Evolutionary conservation across 2,797 vertebrate genomes (phyloP).

Genomic region (Thaleichthys pacificus): DNA sequence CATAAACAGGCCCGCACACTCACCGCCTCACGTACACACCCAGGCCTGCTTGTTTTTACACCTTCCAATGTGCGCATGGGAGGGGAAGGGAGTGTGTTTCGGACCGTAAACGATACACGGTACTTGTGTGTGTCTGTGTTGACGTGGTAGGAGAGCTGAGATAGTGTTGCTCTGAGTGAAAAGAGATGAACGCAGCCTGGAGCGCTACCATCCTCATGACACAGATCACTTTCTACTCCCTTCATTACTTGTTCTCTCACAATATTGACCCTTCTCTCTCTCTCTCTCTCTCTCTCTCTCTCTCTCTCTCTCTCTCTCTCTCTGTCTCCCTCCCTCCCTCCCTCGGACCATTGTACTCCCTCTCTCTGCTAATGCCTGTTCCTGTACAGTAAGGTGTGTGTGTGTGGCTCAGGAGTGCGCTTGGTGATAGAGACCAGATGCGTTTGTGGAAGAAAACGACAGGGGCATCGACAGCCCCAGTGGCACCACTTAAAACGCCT

Average conservation of each 20-base stretch:
- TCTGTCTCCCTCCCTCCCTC: constrained; percentile 2
- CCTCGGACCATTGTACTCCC: constrained; percentile 8
- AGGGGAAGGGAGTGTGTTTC: neutral
- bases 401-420: constrained; percentile 10
- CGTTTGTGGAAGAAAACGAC: neutral
- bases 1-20: constrained; percentile 41
- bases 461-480: neutral
- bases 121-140: neutral
- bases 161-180: neutral
- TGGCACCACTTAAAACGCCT: neutral
- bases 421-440: neutral
- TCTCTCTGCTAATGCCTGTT: constrained; percentile 2
- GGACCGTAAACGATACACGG: neutral
- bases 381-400: constrained; percentile 31
- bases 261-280: neutral
- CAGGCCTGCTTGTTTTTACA: neutral
- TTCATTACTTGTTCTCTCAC: neutral
- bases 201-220: neutral
- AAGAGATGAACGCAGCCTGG: neutral
- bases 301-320: constrained; percentile 14
- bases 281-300: constrained; percentile 15
- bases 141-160: neutral
- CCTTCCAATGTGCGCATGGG: neutral
- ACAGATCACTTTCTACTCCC: neutral
- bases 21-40: neutral